Conservation (phyloP, 1,140 invertebrate genomes). For the Drosophila tropicalis region DNA sequence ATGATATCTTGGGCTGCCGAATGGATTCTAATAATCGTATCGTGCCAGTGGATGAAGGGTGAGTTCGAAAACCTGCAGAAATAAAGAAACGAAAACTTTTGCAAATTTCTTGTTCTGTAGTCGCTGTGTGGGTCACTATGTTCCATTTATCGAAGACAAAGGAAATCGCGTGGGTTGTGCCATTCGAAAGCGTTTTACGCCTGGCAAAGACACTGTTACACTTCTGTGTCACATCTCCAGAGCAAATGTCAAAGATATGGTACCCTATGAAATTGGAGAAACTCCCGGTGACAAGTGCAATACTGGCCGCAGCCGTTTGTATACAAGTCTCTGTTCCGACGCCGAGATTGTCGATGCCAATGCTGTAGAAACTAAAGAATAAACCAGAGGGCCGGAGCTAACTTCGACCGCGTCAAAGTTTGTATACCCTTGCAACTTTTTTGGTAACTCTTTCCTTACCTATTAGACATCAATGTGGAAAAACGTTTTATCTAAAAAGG, state of each 20-base stretch:
- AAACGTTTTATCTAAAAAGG: too few relatives aligned
- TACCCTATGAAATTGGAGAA: slow-evolving; percentile 21
- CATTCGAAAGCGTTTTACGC: background rate
- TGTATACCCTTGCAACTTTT: too few relatives aligned
- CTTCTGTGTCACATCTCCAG: slow-evolving; percentile 54
- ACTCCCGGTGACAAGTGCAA: slow-evolving; percentile 22
- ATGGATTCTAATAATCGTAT: slow-evolving; percentile 14
- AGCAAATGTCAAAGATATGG: slow-evolving; percentile 39
- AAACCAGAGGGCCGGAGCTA: too few relatives aligned
- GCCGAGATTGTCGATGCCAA: slow-evolving; percentile 22
- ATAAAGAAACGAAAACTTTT: too few relatives aligned
- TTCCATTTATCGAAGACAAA: slow-evolving; percentile 48
- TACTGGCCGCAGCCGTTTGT: slow-evolving; percentile 16
- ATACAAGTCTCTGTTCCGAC: slow-evolving; percentile 29
- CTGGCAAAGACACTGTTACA: background rate
- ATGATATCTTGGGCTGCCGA: slow-evolving; percentile 30
- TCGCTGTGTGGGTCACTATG: slow-evolving; percentile 48
- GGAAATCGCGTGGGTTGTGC: slow-evolving; percentile 46
- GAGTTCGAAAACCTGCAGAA: background rate
- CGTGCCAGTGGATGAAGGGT: slow-evolving; percentile 7
- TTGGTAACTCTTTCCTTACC: too few relatives aligned
- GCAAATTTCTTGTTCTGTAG: slow-evolving; percentile 3
- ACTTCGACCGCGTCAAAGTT: too few relatives aligned
- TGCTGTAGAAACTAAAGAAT: too few relatives aligned
- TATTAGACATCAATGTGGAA: too few relatives aligned